Evolutionary conservation across 2,797 vertebrate species (phyloP).

Genomic region (Threskiornis aethiopicus): DNA sequence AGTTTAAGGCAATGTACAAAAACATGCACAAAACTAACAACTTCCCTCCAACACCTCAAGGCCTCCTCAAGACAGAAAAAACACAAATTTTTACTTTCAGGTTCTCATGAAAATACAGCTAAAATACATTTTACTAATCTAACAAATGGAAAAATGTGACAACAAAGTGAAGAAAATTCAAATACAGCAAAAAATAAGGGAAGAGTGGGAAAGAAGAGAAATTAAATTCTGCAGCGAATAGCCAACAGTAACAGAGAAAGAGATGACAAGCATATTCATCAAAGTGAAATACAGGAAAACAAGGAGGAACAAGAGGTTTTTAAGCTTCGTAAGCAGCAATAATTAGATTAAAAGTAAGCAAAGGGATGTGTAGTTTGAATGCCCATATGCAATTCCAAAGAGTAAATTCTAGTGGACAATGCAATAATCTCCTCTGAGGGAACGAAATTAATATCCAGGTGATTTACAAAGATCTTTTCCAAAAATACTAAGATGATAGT

Average conservation of each 20-base stretch:
- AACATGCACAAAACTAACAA: background rate
- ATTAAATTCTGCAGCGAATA: background rate
- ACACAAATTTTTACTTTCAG: background rate
- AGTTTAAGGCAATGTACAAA: background rate
- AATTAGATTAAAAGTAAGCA: background rate
- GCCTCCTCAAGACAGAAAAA: background rate
- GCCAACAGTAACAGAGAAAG: background rate
- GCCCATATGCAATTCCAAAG: background rate
- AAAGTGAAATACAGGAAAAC: background rate
- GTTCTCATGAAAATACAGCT: background rate
- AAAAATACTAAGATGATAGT: background rate
- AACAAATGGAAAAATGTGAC: background rate
- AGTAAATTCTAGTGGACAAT: background rate
- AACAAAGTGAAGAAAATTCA: background rate
- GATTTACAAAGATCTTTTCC: background rate
- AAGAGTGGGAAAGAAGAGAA: background rate
- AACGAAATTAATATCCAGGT: background rate
- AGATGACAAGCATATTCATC: background rate
- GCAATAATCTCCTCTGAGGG: background rate
- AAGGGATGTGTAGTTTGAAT: background rate
- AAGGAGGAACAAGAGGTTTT: background rate
- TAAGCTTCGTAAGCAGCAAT: background rate
- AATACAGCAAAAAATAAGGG: background rate
- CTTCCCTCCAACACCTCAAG: background rate
- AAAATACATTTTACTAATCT: background rate